Evolutionary conservation across 2,888 invertebrate species (phyloP).

Genomic region (Dendrolimus pini): DNA sequence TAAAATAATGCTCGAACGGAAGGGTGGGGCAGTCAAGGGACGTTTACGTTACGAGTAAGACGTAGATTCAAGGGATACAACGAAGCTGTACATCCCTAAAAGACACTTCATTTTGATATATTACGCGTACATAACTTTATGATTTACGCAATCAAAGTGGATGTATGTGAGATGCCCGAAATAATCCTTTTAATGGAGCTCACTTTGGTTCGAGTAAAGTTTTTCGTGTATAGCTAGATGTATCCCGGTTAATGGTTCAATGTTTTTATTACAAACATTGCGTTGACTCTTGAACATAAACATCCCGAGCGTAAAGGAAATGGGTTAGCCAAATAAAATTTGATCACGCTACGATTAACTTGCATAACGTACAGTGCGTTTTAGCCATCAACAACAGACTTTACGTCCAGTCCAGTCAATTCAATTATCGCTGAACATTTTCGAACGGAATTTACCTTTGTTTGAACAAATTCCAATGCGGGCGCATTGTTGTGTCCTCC

Average conservation of each 20-base stretch:
- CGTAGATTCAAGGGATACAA: too few relatives aligned
- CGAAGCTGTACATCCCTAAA: too few relatives aligned
- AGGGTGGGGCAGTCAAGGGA: too few relatives aligned
- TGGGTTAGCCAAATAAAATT: slow-evolving; percentile 52
- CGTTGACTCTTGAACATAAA: slow-evolving; percentile 43
- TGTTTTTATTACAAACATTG: slow-evolving; percentile 60
- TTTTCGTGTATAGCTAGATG: slow-evolving; percentile 15
- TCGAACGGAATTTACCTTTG: slow-evolving; percentile 31
- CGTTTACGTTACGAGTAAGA: too few relatives aligned
- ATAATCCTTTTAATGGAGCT: slow-evolving; percentile 37
- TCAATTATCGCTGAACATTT: background rate
- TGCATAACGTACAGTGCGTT: slow-evolving; percentile 22
- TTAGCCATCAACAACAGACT: slow-evolving; percentile 14
- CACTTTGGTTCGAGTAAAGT: slow-evolving; percentile 34
- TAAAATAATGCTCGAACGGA: too few relatives aligned
- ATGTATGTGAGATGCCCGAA: background rate
- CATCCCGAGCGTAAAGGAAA: slow-evolving; percentile 50
- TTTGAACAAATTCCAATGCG: slow-evolving; percentile 43
- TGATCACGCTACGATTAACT: slow-evolving; percentile 37
- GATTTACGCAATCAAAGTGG: background rate
- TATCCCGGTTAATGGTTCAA: slow-evolving; percentile 19
- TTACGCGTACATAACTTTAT: slow-evolving; percentile 2
- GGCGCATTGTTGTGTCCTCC: slow-evolving; percentile 51
- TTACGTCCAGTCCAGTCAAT: slow-evolving; percentile 18
- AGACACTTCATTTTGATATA: too few relatives aligned